Conservation (phyloP, 2,888 invertebrate genomes). For the Molorchus minor region DNA sequence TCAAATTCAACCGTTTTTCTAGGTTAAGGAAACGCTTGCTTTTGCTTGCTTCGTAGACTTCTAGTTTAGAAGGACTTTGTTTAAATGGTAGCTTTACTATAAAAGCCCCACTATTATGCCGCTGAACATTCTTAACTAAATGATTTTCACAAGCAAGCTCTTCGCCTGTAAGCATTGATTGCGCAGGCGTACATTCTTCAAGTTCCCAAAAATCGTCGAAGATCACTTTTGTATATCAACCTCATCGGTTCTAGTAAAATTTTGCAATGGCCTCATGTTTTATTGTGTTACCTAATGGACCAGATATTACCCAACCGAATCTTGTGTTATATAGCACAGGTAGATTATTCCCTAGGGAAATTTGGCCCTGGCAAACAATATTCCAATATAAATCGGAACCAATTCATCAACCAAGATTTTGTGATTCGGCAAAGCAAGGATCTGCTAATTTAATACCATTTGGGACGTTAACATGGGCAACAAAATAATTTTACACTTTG, state of each 20-base stretch:
- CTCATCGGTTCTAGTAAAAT: conserved; percentile 1
- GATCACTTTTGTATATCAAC: conserved; percentile 6
- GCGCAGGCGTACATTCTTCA: conserved; percentile 1
- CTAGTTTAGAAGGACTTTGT: background rate
- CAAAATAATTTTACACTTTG: conserved; percentile 9
- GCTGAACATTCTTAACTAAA: conserved; percentile 1
- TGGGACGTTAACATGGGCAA: background rate
- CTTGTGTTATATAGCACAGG: conserved; percentile 9
- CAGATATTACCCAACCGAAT: conserved; percentile 14
- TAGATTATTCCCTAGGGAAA: conserved; percentile 4
- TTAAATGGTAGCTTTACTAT: conserved; percentile 17
- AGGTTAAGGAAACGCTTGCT: conserved; percentile 6
- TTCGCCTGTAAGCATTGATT: conserved; percentile 2
- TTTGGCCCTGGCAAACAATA: conserved; percentile 5
- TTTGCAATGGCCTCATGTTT: background rate
- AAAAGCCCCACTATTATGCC: background rate
- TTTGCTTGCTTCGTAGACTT: conserved; percentile 8
- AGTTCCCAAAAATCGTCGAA: conserved; percentile 11
- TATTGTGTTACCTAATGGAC: conserved; percentile 4
- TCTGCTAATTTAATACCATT: conserved; percentile 4
- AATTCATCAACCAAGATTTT: conserved; percentile 2
- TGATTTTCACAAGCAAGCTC: conserved; percentile 15
- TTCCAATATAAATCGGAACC: conserved; percentile 13
- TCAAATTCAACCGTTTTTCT: background rate
- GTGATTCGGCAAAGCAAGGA: background rate